phyloP scores from a whole-genome alignment of 2,797 vertebrate genomes.

The Yasuhikotakia modesta region DNA sequence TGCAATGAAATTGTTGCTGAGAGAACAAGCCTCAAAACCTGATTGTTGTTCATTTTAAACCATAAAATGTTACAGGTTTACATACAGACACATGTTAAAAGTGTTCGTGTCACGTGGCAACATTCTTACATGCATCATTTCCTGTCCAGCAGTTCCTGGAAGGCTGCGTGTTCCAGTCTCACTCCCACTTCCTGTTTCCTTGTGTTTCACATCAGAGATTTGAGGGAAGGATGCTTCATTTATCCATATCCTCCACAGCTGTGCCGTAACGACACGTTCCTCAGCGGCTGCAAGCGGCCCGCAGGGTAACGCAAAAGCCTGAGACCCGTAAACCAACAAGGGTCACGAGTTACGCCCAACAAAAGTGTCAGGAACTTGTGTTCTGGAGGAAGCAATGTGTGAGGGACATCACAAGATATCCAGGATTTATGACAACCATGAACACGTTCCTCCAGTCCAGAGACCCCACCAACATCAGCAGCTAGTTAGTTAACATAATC shows the following conservation, averaged over 20 bases:
- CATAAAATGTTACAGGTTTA: too few relatives aligned
- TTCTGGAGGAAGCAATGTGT: slow-evolving; percentile 41
- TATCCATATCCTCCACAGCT: slow-evolving; percentile 55
- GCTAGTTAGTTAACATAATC: neutral
- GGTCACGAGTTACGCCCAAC: neutral
- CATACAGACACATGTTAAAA: neutral
- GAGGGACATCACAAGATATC: slow-evolving; percentile 25
- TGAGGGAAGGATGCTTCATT: slow-evolving; percentile 56
- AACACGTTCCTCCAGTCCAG: slow-evolving; percentile 19
- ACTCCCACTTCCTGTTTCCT: slow-evolving; percentile 59
- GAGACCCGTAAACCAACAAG: neutral
- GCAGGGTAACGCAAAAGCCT: neutral
- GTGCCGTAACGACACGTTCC: slow-evolving; percentile 7
- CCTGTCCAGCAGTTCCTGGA: slow-evolving; percentile 41
- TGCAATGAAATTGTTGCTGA: too few relatives aligned
- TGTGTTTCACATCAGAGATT: slow-evolving; percentile 48
- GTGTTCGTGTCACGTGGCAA: neutral
- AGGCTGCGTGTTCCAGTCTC: slow-evolving; percentile 49
- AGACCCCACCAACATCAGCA: slow-evolving; percentile 23
- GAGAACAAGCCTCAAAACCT: too few relatives aligned
- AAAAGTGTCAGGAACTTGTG: slow-evolving; percentile 42
- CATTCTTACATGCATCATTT: slow-evolving; percentile 39
- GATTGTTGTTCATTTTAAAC: too few relatives aligned
- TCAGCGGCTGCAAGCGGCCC: too few relatives aligned
- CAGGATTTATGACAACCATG: slow-evolving; percentile 40